phyloP scores from a whole-genome alignment of 2,797 vertebrate genomes.

The Neosilurus mollespiculum region DNA sequence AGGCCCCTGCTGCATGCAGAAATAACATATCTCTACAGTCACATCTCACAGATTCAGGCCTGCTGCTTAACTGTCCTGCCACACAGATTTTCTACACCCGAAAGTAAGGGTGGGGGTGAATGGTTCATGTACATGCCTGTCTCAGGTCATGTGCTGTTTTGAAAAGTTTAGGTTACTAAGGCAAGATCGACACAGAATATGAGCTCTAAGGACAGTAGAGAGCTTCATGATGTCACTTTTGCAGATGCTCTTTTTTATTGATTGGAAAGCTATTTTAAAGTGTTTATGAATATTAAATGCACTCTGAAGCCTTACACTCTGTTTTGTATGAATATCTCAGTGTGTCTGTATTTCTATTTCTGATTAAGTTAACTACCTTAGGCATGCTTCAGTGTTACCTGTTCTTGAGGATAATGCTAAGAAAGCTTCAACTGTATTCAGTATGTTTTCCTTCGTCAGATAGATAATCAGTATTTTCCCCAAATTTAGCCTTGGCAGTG shows the following conservation, averaged over 20 bases:
- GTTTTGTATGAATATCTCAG: too few relatives aligned
- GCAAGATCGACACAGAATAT: not conserved
- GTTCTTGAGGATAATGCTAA: not conserved
- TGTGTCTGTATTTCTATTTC: not conserved
- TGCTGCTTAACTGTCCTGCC: slow-evolving; percentile 24
- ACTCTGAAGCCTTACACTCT: not conserved
- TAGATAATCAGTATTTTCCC: slow-evolving; percentile 38
- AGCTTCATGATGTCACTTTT: not conserved
- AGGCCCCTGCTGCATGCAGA: not conserved
- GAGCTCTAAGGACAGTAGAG: not conserved
- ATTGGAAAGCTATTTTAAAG: slow-evolving; percentile 1
- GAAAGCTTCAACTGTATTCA: not conserved
- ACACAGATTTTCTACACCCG: not conserved
- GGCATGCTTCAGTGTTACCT: not conserved
- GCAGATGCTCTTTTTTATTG: not conserved
- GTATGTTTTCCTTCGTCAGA: not conserved
- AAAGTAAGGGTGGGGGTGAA: not conserved
- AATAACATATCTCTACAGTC: slow-evolving; percentile 7
- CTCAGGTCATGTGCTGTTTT: not conserved
- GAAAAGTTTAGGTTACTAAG: not conserved
- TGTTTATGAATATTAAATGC: not conserved
- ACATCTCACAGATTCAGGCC: slow-evolving; percentile 11
- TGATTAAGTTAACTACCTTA: not conserved
- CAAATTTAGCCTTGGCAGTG: slow-evolving; percentile 43
- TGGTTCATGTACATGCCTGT: not conserved